Evolutionary conservation across 2,113 vertebrate species (phyloP).

Genomic region (Taurulus bubalis): DNA sequence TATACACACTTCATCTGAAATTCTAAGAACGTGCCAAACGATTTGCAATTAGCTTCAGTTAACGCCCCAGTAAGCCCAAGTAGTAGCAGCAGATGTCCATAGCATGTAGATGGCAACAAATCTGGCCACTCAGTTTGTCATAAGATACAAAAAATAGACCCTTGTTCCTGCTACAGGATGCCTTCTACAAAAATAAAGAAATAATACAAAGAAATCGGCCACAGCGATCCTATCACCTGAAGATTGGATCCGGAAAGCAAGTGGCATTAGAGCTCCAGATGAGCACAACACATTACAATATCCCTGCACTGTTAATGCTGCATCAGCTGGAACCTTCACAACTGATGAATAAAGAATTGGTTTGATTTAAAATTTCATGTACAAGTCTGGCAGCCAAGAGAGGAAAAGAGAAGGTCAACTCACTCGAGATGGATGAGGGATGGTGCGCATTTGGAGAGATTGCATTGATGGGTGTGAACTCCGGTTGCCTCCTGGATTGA

Average conservation of each 20-base stretch:
- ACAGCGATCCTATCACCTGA: neutral
- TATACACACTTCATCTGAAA: neutral
- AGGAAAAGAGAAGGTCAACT: constrained; percentile 7
- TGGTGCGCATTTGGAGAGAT: neutral
- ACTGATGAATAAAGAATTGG: constrained; percentile 36
- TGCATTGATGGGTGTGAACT: constrained; percentile 30
- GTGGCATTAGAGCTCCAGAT: constrained; percentile 6
- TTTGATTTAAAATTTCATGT: constrained; percentile 38
- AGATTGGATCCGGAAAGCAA: neutral
- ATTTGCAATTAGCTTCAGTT: neutral
- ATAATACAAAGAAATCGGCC: neutral
- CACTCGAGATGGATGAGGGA: neutral
- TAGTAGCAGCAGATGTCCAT: neutral
- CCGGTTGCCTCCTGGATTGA: neutral
- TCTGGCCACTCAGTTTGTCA: neutral
- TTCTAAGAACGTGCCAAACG: neutral
- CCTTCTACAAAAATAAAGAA: neutral
- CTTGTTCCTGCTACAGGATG: neutral
- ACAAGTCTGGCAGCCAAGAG: constrained; percentile 14
- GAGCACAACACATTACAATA: constrained; percentile 2
- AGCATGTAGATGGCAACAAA: neutral
- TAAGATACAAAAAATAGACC: constrained; percentile 3
- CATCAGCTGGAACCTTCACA: constrained; percentile 25
- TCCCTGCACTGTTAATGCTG: neutral
- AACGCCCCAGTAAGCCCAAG: neutral